Conservation (phyloP, 2,888 invertebrate genomes). For the Drosophila pseudotakahashii region DNA sequence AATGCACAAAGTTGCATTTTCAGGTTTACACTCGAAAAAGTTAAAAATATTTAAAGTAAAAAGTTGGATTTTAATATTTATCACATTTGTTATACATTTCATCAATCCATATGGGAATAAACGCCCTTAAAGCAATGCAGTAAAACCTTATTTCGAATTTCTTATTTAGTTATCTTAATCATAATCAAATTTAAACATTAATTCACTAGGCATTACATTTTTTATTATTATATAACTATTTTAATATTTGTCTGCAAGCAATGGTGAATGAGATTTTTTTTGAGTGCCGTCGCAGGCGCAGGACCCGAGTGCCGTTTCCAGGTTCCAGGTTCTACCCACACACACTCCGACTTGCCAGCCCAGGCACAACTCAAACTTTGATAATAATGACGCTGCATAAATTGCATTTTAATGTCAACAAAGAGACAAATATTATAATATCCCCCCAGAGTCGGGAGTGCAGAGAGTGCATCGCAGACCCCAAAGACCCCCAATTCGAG, state of each 20-base stretch:
- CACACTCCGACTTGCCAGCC: conserved; percentile 7
- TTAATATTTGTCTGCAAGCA: no score
- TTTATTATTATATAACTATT: no score
- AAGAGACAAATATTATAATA: conserved; percentile 77
- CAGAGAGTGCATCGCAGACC: conserved; percentile 29
- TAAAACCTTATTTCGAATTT: no score
- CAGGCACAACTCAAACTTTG: conserved; percentile 43
- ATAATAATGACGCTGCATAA: conserved; percentile 77
- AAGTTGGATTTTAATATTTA: no score
- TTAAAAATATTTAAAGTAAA: not conserved
- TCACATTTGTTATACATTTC: no score
- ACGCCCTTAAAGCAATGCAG: no score
- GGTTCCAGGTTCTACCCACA: conserved; percentile 21
- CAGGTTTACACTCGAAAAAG: conserved; percentile 2
- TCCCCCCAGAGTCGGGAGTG: conserved; percentile 38
- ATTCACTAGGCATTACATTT: no score
- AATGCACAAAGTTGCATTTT: conserved; percentile 58
- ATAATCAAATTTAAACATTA: no score
- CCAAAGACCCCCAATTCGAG: conserved; percentile 12
- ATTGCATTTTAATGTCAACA: conserved; percentile 80
- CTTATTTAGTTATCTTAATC: no score
- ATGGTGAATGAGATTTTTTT: not conserved
- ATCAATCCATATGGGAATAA: no score
- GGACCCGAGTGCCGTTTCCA: conserved; percentile 15
- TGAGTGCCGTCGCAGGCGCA: conserved; percentile 11